A percentile compares a stretch with the other conserved stretches of the same genome.
Conservation (phyloP, 2,113 vertebrate species). For the Mastomys coucha region DNA sequence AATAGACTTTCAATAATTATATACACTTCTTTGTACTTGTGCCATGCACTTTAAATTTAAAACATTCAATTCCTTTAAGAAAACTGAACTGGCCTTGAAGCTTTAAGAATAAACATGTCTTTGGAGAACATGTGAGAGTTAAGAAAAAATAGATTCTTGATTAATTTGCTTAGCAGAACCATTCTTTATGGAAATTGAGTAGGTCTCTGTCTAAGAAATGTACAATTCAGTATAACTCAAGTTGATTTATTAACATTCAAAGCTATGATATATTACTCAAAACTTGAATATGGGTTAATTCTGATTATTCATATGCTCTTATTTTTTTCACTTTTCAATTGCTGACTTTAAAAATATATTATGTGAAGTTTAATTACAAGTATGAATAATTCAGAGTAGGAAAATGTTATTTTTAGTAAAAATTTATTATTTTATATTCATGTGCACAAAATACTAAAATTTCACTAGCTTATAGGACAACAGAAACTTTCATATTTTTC, state of each 20-base stretch:
- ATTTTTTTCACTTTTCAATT: slow-evolving; percentile 39
- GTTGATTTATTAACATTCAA: slow-evolving; percentile 55
- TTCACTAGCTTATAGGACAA: neutral
- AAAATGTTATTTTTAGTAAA: neutral
- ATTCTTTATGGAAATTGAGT: slow-evolving; percentile 48
- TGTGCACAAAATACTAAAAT: neutral
- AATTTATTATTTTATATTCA: neutral
- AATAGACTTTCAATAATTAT: neutral
- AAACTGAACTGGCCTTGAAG: neutral
- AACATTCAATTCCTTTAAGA: slow-evolving; percentile 47
- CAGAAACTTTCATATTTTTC: neutral
- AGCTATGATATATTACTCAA: neutral
- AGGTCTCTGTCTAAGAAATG: neutral
- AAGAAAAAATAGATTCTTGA: neutral
- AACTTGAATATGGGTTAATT: neutral
- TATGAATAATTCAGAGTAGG: neutral
- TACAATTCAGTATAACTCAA: slow-evolving; percentile 44
- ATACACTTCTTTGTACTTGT: neutral
- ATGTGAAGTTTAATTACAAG: neutral
- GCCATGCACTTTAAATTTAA: neutral
- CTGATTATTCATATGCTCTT: neutral
- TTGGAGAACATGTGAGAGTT: neutral
- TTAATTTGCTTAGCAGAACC: slow-evolving; percentile 50
- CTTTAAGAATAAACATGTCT: neutral
- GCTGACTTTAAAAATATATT: neutral